A percentile compares a stretch with the other conserved stretches of the same genome.
Evolutionary conservation across 2,113 vertebrate genomes (phyloP).

Genomic region (Ceyx cyanopectus): DNA sequence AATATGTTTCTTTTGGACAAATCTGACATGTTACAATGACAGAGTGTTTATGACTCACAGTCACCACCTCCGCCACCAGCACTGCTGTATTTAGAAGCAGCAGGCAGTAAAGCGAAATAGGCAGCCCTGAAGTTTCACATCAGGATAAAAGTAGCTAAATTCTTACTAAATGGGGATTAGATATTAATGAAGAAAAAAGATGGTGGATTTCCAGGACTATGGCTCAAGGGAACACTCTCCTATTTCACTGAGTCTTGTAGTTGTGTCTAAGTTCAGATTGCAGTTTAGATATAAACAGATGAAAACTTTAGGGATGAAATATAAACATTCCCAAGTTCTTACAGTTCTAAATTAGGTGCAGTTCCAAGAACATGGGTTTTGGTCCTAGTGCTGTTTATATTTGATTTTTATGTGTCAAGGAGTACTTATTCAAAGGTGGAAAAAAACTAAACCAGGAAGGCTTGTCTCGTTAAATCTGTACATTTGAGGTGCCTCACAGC

Average conservation of each 20-base stretch:
- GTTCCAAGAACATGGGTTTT: constrained; percentile 55
- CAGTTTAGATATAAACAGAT: constrained; percentile 76
- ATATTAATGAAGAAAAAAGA: constrained; percentile 69
- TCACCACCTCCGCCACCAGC: constrained; percentile 64
- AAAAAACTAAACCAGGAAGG: constrained; percentile 68
- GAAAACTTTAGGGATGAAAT: constrained; percentile 72
- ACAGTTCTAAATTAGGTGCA: constrained; percentile 64
- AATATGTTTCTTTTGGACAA: constrained; percentile 76
- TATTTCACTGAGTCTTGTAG: constrained; percentile 56
- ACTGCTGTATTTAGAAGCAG: constrained; percentile 77
- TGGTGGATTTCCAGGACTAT: constrained; percentile 71
- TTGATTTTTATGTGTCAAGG: constrained; percentile 71
- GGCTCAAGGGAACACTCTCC: constrained; percentile 67
- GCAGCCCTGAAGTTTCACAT: constrained; percentile 76
- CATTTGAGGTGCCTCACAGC: constrained; percentile 64
- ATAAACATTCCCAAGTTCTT: constrained; percentile 74
- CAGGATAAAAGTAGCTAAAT: constrained; percentile 72
- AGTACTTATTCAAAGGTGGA: constrained; percentile 73
- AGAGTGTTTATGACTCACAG: constrained; percentile 75
- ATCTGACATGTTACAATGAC: constrained; percentile 71
- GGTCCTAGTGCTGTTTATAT: constrained; percentile 62
- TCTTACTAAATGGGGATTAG: constrained; percentile 70
- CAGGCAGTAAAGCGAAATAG: constrained; percentile 63
- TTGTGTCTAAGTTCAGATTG: constrained; percentile 74
- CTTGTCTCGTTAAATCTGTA: constrained; percentile 68